phyloP scores from a whole-genome alignment of 2,797 vertebrate genomes.

The Ctenopoma kingsleyae region DNA sequence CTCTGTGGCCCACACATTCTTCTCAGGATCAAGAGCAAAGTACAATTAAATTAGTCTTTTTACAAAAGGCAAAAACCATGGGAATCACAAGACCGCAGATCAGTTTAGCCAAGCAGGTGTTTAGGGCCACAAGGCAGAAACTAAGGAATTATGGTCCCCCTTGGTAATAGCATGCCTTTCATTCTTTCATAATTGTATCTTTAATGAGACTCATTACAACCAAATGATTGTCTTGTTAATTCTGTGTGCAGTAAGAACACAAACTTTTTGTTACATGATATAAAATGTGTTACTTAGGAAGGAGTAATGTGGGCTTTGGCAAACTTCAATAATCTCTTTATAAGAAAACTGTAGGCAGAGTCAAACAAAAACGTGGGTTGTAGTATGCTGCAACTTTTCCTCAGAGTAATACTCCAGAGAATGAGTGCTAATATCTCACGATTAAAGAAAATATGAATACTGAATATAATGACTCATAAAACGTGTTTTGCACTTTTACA shows the following conservation, averaged over 20 bases:
- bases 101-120: conserved; percentile 70
- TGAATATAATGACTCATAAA: conserved; percentile 28
- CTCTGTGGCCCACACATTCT: conserved; percentile 81
- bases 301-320: conserved; percentile 27
- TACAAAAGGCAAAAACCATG: conserved; percentile 78
- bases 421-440: conserved; percentile 24
- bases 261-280: conserved; percentile 12
- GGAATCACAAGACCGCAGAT: conserved; percentile 82
- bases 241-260: conserved; percentile 6
- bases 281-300: conserved; percentile 15
- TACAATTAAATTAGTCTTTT: conserved; percentile 83
- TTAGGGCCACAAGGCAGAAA: conserved; percentile 58
- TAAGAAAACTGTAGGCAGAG: conserved; percentile 38
- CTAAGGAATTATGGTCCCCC: conserved; percentile 47
- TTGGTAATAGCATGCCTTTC: conserved; percentile 60
- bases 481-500: conserved; percentile 7
- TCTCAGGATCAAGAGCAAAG: conserved; percentile 83
- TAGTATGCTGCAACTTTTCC: conserved; percentile 28
- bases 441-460: conserved; percentile 42
- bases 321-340: conserved; percentile 20
- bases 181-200: conserved; percentile 52
- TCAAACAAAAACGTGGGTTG: conserved; percentile 38
- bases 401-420: conserved; percentile 33
- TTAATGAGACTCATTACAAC: conserved; percentile 26
- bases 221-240: conserved; percentile 13